Evolutionary conservation across 1,140 invertebrate genomes (phyloP), one percentile per base, ranked within the genome.

Genomic region (Pentalonia nigronervosa): DNA sequence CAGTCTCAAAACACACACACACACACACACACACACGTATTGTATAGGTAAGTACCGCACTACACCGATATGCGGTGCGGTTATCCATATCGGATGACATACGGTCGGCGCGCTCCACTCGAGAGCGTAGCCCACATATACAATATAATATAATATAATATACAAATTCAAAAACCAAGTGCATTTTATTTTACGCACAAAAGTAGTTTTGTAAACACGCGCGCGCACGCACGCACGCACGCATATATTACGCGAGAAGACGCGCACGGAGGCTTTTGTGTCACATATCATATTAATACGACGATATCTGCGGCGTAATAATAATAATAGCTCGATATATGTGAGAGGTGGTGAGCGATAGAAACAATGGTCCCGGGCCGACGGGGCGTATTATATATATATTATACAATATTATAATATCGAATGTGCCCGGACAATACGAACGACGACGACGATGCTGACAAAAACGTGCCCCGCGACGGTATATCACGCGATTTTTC

Each of bases 21-120:
- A 67, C 30, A 67, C 25, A 25, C 53, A 25, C 14, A 25, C 53
- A 25, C 56, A 4, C 41, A 41, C 41, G 41, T 41, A 41, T 9
- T 23, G 3, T 60, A 67, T 76, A 76, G 60, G 60, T 76, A 76
- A 76, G 60, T 76, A 76, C 87, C 50, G 50, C 84, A 30, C 87
- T 81, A 47, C 60, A 48, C 60, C 91, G 76, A 45, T n/a, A n/a
- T 25, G 48, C 36, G 36, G 88, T 90, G 41, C 41, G 53, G 53
- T 60, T 34, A 60, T 90, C 87, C 90, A n/a, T 92, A 92, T 92
- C 91, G 91, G 76, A 93, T 93, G 81, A 93, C 91, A 93, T 93
- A 53, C 91, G 91, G 91, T 30, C 48, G 48, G 76, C 91, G 81
- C 8, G 81, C 89, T 4, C 2, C 53, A 67, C 53, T 90, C 89